Percentiles rank a stretch among this genome's conserved stretches.
Evolutionary conservation across 2,797 vertebrate genomes (phyloP).

Genomic region (Hypotaenidia okinawae): DNA sequence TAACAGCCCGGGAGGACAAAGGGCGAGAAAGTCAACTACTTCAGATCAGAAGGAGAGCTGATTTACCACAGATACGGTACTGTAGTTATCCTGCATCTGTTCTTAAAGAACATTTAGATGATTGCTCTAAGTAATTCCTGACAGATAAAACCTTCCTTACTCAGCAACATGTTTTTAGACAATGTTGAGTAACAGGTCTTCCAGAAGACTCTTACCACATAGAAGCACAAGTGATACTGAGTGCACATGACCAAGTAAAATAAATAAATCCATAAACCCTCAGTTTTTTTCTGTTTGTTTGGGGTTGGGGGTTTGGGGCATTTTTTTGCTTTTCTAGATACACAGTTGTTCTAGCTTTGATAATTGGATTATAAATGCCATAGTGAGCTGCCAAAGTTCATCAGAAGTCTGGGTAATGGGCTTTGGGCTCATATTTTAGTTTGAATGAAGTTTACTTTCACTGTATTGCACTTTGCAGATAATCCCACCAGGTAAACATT

Average conservation of each 20-base stretch:
- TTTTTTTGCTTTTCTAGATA: accelerated
- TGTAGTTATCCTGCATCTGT: not conserved
- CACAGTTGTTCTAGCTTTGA: not conserved
- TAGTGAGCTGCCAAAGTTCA: not conserved
- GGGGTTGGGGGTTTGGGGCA: too few relatives aligned
- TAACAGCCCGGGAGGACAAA: not conserved
- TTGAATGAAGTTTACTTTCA: not conserved
- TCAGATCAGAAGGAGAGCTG: not conserved
- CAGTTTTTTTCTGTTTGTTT: too few relatives aligned
- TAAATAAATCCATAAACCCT: too few relatives aligned
- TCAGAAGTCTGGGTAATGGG: not conserved
- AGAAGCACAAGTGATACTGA: not conserved
- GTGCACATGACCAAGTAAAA: not conserved
- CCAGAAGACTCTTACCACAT: not conserved
- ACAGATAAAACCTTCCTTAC: not conserved
- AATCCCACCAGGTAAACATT: not conserved
- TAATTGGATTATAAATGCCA: not conserved
- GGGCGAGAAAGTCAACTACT: not conserved
- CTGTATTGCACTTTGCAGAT: not conserved
- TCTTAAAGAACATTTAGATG: not conserved
- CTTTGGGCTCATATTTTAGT: not conserved
- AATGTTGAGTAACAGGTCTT: not conserved
- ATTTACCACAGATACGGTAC: not conserved
- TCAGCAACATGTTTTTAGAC: not conserved
- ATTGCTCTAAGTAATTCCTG: not conserved